A percentile compares a stretch with the other conserved stretches of the same genome.
phyloP scores from a whole-genome alignment of 2,888 invertebrate species.

The Dasysyrphus albostriatus region DNA sequence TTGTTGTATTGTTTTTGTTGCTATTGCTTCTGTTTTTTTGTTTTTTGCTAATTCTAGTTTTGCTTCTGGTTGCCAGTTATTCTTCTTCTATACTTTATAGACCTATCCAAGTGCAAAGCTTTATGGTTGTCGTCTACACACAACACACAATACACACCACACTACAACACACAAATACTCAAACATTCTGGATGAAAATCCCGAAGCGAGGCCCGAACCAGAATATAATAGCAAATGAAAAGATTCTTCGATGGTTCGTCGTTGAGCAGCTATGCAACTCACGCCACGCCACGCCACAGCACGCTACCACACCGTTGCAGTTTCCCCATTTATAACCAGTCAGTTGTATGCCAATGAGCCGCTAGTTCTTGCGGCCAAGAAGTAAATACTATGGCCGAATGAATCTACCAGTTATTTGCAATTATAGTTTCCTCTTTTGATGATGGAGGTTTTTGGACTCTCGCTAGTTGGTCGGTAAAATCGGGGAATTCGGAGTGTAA shows the following conservation, averaged over 20 bases:
- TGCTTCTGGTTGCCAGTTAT: slow-evolving; percentile 45
- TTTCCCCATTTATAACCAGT: slow-evolving; percentile 11
- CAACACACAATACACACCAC: too few relatives aligned
- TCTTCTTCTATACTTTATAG: slow-evolving; percentile 35
- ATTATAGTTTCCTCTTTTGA: slow-evolving; percentile 64
- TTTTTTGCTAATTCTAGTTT: slow-evolving; percentile 62
- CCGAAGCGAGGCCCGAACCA: background rate
- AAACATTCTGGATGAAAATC: slow-evolving; percentile 31
- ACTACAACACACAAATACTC: slow-evolving; percentile 16
- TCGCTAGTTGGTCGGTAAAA: background rate
- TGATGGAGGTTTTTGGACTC: slow-evolving; percentile 23
- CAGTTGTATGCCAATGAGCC: slow-evolving; percentile 66
- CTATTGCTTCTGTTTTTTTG: slow-evolving; percentile 27
- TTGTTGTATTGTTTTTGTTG: background rate
- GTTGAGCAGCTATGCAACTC: slow-evolving; percentile 27
- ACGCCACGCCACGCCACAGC: background rate
- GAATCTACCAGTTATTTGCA: slow-evolving; percentile 75
- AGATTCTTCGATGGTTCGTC: slow-evolving; percentile 57
- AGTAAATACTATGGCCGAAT: slow-evolving; percentile 71
- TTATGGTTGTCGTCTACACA: slow-evolving; percentile 35
- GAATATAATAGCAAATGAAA: slow-evolving; percentile 54
- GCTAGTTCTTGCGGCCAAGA: slow-evolving; percentile 65
- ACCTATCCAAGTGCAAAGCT: slow-evolving; percentile 55
- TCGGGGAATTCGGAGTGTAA: background rate
- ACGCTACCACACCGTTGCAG: background rate